Evolutionary conservation across 2,797 vertebrate species (phyloP), one percentile per base, ranked within the genome.

Genomic region (Brachymystax lenok): DNA sequence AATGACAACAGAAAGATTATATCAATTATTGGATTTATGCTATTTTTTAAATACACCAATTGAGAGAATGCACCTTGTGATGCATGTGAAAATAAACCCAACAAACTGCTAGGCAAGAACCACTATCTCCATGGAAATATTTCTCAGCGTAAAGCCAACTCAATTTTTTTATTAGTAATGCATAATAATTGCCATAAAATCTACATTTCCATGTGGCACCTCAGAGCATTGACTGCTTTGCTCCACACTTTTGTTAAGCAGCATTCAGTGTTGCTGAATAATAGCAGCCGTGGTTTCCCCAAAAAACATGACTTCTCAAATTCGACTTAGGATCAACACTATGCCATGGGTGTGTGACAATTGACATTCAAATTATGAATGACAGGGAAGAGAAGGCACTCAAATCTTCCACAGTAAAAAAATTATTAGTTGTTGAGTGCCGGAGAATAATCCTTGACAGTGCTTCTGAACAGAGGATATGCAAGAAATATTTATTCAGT

Each of bases 331-430:
- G 71, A 78, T 78, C 80, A 84, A 75, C 76, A 80, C 27, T 76
- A 51, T n/a, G 67, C 69, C 74, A 82, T 50, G 74, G 79, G 76
- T 46, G 40, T 71, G 46, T 68, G 73, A 82, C 73, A 79, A 74
- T 77, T 84, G 80, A 86, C 78, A 83, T 84, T 82, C 76, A 85
- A 86, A 89, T 84, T 66, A 82, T 69, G 84, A 88, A 77, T 82
- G 80, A 80, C 81, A 71, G 68, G 52, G 69, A 76, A 79, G 77
- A 77, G 77, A 83, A 61, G 82, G 75, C 80, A 78, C 59, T 79
- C 74, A 87, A 91, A 88, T 86, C 74, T 84, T 77, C 79, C 80
- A 74, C 78, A 72, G 78, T 79, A 84, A 84, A 90, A 85, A 90
- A 90, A 85, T 83, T 80, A 90, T 90, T 85, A 85, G 80, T 73